A percentile compares a stretch with the other conserved stretches of the same genome.
phyloP scores from a whole-genome alignment of 2,888 invertebrate genomes.

The Polydesmus complanatus region DNA sequence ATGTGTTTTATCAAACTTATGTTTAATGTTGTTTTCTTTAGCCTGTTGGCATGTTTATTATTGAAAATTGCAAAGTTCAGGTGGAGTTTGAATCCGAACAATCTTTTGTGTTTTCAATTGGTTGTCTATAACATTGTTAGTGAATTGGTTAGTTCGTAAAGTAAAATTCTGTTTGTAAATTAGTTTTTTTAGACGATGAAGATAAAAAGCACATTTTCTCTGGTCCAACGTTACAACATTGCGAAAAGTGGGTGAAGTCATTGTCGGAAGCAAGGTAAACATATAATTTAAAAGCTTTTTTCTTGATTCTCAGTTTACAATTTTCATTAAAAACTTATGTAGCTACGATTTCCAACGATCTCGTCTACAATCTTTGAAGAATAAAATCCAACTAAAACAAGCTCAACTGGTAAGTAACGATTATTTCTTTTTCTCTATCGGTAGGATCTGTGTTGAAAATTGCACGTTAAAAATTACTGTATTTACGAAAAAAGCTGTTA shows the following conservation, averaged over 20 bases:
- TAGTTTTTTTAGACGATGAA: constrained; percentile 9
- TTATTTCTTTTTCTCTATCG: no score
- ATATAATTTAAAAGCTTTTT: not conserved
- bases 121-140: not conserved
- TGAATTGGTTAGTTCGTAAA: not conserved
- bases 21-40: constrained; percentile 26
- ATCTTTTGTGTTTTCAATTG: constrained; percentile 58
- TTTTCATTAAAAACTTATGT: not conserved
- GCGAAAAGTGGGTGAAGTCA: constrained; percentile 10
- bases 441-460: no score
- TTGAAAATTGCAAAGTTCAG: constrained; percentile 56
- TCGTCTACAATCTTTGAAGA: not conserved
- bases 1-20: no score
- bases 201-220: constrained; percentile 12
- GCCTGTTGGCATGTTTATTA: constrained; percentile 56
- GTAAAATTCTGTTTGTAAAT: not conserved
- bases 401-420: constrained; percentile 1
- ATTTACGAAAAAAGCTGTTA: no score
- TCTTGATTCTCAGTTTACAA: no score
- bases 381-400: constrained; percentile 3
- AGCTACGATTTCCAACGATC: constrained; percentile 4
- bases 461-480: no score
- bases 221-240: constrained; percentile 13
- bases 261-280: constrained; percentile 8
- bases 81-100: constrained; percentile 46